A percentile compares a stretch with the other conserved stretches of the same genome.
Evolutionary conservation across 2,797 vertebrate species (phyloP).

Genomic region (Phoeniculus purpureus): DNA sequence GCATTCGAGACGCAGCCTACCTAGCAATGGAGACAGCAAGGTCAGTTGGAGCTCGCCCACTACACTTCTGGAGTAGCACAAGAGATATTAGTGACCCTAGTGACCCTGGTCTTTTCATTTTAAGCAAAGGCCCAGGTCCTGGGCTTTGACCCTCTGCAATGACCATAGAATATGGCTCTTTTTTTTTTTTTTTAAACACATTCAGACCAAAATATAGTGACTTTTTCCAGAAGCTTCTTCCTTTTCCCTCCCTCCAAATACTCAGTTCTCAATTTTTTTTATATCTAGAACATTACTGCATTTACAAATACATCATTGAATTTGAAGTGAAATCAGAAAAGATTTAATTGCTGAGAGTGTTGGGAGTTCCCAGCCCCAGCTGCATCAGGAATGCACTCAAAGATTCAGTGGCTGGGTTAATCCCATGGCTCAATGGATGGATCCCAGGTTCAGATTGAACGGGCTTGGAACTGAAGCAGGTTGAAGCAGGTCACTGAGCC

Average conservation of each 20-base stretch:
- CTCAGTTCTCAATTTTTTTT: not conserved
- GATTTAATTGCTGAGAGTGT: not conserved
- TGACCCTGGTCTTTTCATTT: not conserved
- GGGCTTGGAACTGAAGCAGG: not conserved
- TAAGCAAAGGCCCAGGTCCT: not conserved
- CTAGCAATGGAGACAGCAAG: not conserved
- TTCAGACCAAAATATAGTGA: not conserved
- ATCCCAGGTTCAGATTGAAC: not conserved
- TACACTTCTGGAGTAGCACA: not conserved
- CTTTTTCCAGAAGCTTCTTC: not conserved
- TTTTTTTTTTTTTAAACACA: too few relatives aligned
- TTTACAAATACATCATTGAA: not conserved
- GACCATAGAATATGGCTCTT: not conserved
- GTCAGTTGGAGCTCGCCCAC: not conserved
- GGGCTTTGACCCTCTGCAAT: not conserved
- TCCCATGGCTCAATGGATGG: not conserved
- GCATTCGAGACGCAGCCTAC: not conserved
- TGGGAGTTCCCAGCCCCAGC: not conserved
- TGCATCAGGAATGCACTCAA: not conserved
- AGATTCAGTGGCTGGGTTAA: not conserved
- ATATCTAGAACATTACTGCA: not conserved
- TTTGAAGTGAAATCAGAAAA: slow-evolving; percentile 5
- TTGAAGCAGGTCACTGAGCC: not conserved
- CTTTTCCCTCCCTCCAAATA: not conserved
- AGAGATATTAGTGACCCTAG: not conserved